A percentile compares a stretch with the other conserved stretches of the same genome.
phyloP scores from a whole-genome alignment of 37 sponge, comb jelly and placozoan genomes.

The Halisarca cf. caerulea region DNA sequence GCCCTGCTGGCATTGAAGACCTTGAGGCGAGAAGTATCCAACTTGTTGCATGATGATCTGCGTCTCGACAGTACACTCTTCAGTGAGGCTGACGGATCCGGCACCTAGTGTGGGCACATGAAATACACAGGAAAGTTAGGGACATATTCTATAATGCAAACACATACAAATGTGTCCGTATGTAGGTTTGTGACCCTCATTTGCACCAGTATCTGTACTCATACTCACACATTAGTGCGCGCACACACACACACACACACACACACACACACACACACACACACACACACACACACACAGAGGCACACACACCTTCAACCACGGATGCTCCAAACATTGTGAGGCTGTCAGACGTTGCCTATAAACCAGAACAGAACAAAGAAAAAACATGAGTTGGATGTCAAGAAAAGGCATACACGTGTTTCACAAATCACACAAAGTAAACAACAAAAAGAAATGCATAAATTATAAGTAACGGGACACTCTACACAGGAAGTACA shows the following conservation, averaged over 20 bases:
- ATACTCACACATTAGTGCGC: no score
- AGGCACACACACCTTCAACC: constrained; percentile 26
- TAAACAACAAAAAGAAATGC: no score
- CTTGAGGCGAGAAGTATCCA: constrained; percentile 23
- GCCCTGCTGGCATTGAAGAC: constrained; percentile 26
- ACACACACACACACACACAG: constrained; percentile 24
- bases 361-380: no score
- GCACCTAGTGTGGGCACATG: neutral
- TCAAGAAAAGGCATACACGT: no score
- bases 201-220: no score
- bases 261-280: constrained; percentile 11
- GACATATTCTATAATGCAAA: neutral
- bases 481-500: no score
- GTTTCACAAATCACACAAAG: no score
- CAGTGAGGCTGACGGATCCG: neutral
- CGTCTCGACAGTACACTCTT: constrained; percentile 19
- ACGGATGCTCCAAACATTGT: constrained; percentile 34
- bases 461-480: no score
- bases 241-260: constrained; percentile 1
- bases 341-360: constrained; percentile 28
- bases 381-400: no score
- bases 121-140: neutral
- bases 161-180: no score
- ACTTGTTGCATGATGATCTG: neutral
- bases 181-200: no score